A percentile compares a stretch with the other conserved stretches of the same genome.
These are phyloP conservation scores for Andrena haemorrhoa DNA, from an alignment of 2,888 invertebrate species.

Conservation along the genomic window DNA sequence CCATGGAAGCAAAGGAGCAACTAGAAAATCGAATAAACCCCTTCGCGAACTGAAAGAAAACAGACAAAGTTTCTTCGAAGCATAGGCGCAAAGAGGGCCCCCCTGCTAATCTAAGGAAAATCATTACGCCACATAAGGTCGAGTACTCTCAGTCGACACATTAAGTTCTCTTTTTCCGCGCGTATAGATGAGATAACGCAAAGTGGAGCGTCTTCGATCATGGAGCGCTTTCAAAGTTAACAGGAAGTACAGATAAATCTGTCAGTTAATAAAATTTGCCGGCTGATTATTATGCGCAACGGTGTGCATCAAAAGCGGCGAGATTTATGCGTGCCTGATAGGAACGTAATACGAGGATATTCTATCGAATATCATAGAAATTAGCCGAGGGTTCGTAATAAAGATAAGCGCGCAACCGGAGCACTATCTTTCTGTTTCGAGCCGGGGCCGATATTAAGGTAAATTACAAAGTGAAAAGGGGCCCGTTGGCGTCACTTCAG, in stretches of 20 bases:
- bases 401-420: slow-evolving; percentile 44
- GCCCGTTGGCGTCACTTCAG: slow-evolving; percentile 51
- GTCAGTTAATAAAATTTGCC: slow-evolving; percentile 31
- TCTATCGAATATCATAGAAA: slow-evolving; percentile 54
- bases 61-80: not conserved
- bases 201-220: slow-evolving; percentile 6
- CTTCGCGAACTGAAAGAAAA: not conserved
- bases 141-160: not conserved
- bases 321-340: slow-evolving; percentile 53
- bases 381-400: slow-evolving; percentile 35
- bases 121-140: not conserved
- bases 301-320: slow-evolving; percentile 26
- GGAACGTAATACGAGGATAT: slow-evolving; percentile 55
- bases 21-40: not conserved
- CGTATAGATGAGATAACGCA: not conserved
- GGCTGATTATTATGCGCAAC: slow-evolving; percentile 46
- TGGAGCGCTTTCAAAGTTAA: not conserved
- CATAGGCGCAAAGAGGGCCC: not conserved
- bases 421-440: slow-evolving; percentile 10
- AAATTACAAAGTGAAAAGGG: slow-evolving; percentile 53
- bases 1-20: not conserved
- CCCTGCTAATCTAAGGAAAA: not conserved
- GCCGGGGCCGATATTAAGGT: slow-evolving; percentile 37
- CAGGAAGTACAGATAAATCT: slow-evolving; percentile 45
- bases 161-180: not conserved